Conservation (phyloP, 2,113 vertebrate species). For the Bubalus kerabau region DNA sequence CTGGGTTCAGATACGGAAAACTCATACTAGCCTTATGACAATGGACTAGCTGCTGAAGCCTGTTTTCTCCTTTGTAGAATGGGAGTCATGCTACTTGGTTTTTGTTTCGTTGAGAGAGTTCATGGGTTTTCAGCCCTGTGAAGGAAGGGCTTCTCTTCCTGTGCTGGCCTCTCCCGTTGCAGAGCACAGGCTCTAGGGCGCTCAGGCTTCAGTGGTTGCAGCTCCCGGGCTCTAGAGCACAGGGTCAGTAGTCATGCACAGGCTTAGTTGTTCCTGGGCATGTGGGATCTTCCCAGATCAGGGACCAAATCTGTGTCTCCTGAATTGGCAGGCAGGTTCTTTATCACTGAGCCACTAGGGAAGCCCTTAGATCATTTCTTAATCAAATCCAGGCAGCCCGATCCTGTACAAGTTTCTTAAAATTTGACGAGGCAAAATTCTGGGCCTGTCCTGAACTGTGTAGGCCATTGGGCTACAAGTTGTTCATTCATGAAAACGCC, state of each 20-base stretch:
- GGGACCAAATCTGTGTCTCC: background rate
- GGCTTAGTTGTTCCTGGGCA: background rate
- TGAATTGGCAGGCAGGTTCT: background rate
- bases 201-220: background rate
- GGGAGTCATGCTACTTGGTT: background rate
- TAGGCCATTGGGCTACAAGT: background rate
- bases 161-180: background rate
- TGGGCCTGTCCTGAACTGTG: background rate
- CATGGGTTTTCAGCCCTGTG: background rate
- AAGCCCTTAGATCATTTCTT: background rate
- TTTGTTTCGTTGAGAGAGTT: background rate
- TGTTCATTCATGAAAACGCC: background rate
- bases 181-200: fast-evolving
- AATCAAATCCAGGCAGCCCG: background rate
- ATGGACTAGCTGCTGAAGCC: background rate
- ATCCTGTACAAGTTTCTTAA: background rate
- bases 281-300: background rate
- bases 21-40: background rate
- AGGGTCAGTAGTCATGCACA: background rate
- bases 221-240: background rate
- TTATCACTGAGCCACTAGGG: background rate
- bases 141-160: background rate
- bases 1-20: background rate
- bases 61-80: background rate
- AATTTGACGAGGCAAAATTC: background rate